Evolutionary conservation across 1,140 invertebrate genomes (phyloP).

Genomic region (Lucilia cuprina): DNA sequence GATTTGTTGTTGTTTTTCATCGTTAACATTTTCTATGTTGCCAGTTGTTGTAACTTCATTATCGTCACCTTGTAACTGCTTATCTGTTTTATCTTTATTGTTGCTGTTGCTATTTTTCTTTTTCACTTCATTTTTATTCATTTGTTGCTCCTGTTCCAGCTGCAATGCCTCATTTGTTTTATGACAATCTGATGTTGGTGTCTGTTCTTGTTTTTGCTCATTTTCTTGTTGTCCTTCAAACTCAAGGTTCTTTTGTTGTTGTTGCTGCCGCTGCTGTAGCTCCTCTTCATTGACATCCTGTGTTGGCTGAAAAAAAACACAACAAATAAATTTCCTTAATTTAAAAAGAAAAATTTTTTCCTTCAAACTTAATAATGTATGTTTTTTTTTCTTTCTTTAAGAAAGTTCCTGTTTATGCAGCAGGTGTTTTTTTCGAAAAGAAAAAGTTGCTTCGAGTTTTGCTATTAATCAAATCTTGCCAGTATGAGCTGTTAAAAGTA

Average conservation of each 20-base stretch:
- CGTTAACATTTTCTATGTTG: background rate
- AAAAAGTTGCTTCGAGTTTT: too few relatives aligned
- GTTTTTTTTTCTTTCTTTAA: background rate
- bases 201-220: constrained; percentile 9
- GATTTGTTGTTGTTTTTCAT: background rate
- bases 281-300: background rate
- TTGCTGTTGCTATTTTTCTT: constrained; percentile 30
- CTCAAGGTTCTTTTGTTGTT: constrained; percentile 7
- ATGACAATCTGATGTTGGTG: constrained; percentile 16
- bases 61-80: background rate
- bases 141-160: constrained; percentile 7
- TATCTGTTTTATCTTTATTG: background rate
- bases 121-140: constrained; percentile 11
- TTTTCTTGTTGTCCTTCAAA: constrained; percentile 18
- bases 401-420: background rate
- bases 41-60: background rate
- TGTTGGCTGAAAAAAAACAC: background rate
- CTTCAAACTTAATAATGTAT: background rate
- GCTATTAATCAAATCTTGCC: too few relatives aligned
- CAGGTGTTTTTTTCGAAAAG: background rate
- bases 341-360: background rate
- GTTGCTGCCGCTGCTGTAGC: background rate
- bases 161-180: background rate
- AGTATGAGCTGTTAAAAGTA: too few relatives aligned
- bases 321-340: background rate